Base-by-base conservation (phyloP, 2,797 vertebrate species). In the Bufotes viridis region DNA sequence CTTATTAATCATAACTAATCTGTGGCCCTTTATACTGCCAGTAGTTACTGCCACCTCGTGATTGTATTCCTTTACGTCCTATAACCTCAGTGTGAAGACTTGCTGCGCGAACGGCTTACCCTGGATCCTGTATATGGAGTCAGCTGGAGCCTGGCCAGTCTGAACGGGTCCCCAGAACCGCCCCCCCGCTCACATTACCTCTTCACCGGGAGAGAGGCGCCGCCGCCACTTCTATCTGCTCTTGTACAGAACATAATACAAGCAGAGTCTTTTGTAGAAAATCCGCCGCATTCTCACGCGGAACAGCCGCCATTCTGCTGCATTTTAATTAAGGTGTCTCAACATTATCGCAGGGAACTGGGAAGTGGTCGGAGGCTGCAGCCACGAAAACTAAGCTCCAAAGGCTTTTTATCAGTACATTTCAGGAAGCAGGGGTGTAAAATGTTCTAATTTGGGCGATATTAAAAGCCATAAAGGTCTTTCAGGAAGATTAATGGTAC, bases 401-500 rank as follows among this genome's bases (percentile, higher is more conserved):
- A 99, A 99, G 98, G 98, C 97, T 99, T 98, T 99, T 99, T 99
- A 99, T 99, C 98, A 96, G 97, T 96, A 97, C 97, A 98, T 99
- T 99, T 99, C 98, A 99, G 98, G 98, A 99, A 99, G 97, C 98
- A 98, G 98, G 98, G 98, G 98, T 99, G 98, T 99, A 99, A 99
- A 99, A 99, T 98, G 98, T 99, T 99, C 98, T 99, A 99, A 99
- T 99, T 99, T 99, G 98, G 98, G 98, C 98, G 98, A 99, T 98
- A 99, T 99, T 99, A 99, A 99, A 99, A 99, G 98, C 98, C 98
- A 99, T 99, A 99, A 99, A 99, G 98, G 98, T 99, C 98, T 99
- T 99, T 99, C 98, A 99, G 96, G 99, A 99, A 99, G 98, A 99
- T 99, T 99, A 99, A 99, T 99, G 98, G 97, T 99, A 99, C 98